Conservation (phyloP, 2,888 invertebrate species). For the Himalopsyche japonica region DNA sequence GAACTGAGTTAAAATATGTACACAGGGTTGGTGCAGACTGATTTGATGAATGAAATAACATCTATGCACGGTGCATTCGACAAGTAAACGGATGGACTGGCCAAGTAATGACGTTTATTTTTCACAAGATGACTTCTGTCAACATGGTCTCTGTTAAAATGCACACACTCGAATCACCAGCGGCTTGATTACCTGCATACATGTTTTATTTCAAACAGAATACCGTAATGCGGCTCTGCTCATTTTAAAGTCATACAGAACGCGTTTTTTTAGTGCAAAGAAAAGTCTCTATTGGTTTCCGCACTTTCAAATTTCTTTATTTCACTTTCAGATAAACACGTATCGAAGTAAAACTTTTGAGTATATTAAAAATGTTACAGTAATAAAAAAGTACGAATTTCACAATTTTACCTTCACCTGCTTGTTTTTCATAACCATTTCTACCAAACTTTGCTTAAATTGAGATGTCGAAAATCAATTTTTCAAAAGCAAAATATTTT, state of each 20-base stretch:
- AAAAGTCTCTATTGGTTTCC: neutral
- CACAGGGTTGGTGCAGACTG: neutral
- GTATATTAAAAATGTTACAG: too few relatives aligned
- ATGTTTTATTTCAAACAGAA: neutral
- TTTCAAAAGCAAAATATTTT: too few relatives aligned
- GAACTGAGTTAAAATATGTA: too few relatives aligned
- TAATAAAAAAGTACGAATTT: too few relatives aligned
- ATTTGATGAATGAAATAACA: neutral
- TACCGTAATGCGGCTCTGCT: neutral
- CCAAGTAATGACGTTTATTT: conserved; percentile 7
- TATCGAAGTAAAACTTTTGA: too few relatives aligned
- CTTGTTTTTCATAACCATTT: too few relatives aligned
- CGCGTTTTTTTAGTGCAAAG: neutral
- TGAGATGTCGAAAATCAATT: too few relatives aligned
- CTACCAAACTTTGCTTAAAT: too few relatives aligned
- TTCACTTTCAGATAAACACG: neutral
- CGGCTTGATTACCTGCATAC: neutral
- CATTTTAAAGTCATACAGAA: neutral
- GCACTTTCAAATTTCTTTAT: neutral
- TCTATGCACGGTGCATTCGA: neutral
- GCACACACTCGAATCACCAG: neutral
- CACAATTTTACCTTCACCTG: too few relatives aligned
- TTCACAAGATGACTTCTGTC: neutral
- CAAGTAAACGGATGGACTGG: neutral
- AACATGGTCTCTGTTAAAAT: neutral